A percentile compares a stretch with the other conserved stretches of the same genome.
Evolutionary conservation across 2,113 vertebrate species (phyloP).

Genomic region (Dasyornis broadbenti): DNA sequence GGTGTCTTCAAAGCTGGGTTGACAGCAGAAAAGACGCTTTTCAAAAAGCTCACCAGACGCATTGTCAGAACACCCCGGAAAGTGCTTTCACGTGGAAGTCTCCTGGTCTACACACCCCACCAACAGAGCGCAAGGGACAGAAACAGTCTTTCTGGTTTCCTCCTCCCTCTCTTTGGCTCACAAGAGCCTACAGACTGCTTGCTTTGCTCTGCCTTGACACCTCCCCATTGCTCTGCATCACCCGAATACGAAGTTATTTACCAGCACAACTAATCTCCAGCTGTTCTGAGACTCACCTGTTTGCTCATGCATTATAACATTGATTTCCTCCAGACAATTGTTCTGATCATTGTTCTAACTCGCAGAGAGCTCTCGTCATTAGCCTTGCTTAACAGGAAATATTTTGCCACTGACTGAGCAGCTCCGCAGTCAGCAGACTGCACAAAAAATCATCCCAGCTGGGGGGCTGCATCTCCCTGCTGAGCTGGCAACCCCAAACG

Average conservation of each 20-base stretch:
- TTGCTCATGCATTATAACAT: slow-evolving; percentile 57
- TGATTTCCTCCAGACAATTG: slow-evolving; percentile 61
- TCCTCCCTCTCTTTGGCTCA: neutral
- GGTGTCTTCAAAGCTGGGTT: slow-evolving; percentile 5
- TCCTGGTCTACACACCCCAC: neutral
- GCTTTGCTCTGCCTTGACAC: neutral
- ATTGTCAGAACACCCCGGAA: neutral
- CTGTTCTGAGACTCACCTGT: slow-evolving; percentile 49
- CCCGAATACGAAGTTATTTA: neutral
- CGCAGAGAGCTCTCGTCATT: slow-evolving; percentile 15
- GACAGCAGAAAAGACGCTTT: slow-evolving; percentile 3
- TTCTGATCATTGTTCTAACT: slow-evolving; percentile 54
- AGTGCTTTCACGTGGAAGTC: neutral
- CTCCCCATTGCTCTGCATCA: neutral
- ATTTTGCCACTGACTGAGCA: slow-evolving; percentile 46
- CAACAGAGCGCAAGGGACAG: neutral
- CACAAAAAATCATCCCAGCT: neutral
- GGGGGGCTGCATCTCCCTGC: neutral
- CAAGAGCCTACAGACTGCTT: neutral
- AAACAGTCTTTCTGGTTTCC: neutral
- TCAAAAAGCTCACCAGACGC: neutral
- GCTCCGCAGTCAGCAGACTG: slow-evolving; percentile 1
- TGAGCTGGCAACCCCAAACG: neutral
- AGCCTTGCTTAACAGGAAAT: slow-evolving; percentile 47
- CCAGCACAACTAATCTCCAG: slow-evolving; percentile 24